Conservation (phyloP, 2,797 vertebrate genomes). For the Helicolenus hilgendorfi region DNA sequence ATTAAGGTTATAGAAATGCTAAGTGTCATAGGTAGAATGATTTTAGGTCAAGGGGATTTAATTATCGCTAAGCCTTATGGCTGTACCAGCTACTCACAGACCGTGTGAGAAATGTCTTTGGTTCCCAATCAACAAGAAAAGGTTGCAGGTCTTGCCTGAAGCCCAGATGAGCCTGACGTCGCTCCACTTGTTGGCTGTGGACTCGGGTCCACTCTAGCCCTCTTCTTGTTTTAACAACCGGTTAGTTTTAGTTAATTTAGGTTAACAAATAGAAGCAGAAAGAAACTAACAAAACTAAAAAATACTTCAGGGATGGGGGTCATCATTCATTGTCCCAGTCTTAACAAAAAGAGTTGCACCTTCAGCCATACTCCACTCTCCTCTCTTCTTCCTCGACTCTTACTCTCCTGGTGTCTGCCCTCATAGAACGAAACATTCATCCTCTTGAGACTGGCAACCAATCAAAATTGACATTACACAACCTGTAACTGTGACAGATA, state of each 20-base stretch:
- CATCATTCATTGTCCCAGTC: neutral
- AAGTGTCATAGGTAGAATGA: neutral
- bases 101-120: neutral
- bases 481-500: neutral
- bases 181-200: neutral
- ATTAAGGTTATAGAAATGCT: neutral
- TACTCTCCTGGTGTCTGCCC: neutral
- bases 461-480: neutral
- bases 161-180: neutral
- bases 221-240: neutral
- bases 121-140: neutral
- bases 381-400: neutral
- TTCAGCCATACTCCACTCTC: neutral
- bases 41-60: neutral
- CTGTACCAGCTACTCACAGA: neutral
- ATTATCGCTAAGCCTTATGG: neutral
- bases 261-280: neutral
- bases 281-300: neutral
- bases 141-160: neutral
- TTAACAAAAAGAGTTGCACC: neutral
- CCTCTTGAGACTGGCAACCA: neutral
- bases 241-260: neutral
- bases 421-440: neutral
- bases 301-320: neutral
- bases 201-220: neutral